Evolutionary conservation across 1,140 invertebrate genomes (phyloP).

Genomic region (Globodera ellingtonae): DNA sequence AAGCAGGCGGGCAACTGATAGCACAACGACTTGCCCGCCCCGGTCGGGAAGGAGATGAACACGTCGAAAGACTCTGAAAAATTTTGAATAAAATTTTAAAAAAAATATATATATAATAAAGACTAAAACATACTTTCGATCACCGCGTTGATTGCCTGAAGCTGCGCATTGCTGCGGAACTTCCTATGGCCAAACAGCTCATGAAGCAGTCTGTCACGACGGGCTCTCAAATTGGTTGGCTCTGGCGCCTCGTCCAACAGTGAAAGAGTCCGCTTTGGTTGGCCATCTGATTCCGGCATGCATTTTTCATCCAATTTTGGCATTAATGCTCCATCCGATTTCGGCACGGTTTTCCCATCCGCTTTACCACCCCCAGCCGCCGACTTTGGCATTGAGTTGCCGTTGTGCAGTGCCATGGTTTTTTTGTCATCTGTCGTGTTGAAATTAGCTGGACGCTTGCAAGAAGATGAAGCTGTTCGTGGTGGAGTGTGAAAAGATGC

Average conservation of each 20-base stretch:
- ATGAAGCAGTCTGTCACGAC: conserved; percentile 25
- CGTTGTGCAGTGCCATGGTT: no score
- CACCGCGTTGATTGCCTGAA: conserved; percentile 29
- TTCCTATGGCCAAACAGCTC: conserved; percentile 40
- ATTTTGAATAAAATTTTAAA: no score
- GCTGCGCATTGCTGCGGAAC: conserved; percentile 36
- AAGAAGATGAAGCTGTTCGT: no score
- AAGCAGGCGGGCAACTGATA: conserved; percentile 75
- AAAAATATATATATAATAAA: conserved; percentile 1
- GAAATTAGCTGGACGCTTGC: no score
- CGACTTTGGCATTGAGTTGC: no score
- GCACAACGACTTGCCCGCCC: conserved; percentile 75
- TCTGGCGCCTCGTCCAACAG: not conserved
- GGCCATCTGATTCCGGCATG: not conserved
- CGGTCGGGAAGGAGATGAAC: conserved; percentile 77
- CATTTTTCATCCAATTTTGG: no score
- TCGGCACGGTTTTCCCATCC: not conserved
- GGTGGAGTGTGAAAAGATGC: no score
- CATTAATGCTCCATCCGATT: conserved; percentile 3
- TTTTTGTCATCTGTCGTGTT: no score
- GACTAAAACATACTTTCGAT: conserved; percentile 28
- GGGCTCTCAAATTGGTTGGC: not conserved
- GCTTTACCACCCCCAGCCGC: no score
- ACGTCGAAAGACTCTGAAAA: conserved; percentile 70
- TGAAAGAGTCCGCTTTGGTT: not conserved